phyloP scores from a whole-genome alignment of 1,140 invertebrate species.

The Eulimnadia texana region DNA sequence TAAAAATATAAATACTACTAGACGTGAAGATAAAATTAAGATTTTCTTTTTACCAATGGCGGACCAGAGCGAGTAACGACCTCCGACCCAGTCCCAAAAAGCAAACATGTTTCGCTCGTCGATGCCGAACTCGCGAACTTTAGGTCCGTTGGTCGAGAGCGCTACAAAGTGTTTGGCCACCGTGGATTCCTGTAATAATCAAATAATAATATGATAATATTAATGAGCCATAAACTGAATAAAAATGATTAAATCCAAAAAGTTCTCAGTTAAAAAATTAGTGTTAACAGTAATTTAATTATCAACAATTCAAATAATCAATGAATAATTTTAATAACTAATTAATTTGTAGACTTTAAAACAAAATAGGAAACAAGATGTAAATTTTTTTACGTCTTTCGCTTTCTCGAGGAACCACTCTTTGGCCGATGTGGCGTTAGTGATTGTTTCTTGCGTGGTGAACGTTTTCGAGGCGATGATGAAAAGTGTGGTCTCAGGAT shows the following conservation, averaged over 20 bases:
- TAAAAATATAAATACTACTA: too few species aligned
- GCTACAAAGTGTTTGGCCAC: constrained; percentile 98
- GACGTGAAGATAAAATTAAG: background rate
- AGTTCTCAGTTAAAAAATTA: too few species aligned
- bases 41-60: constrained; percentile 58
- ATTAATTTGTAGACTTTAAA: background rate
- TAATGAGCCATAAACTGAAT: too few species aligned
- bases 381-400: constrained; percentile 81
- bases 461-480: constrained; percentile 99
- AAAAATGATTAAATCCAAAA: too few species aligned
- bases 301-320: too few species aligned
- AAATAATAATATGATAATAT: background rate
- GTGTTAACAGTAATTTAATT: too few species aligned
- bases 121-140: constrained; percentile 94
- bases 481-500: constrained; percentile 88
- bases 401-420: constrained; percentile 76
- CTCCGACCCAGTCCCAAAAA: constrained; percentile 99
- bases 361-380: constrained; percentile 16
- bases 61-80: constrained; percentile 94
- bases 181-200: constrained; percentile 42
- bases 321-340: background rate
- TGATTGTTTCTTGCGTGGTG: constrained; percentile 98
- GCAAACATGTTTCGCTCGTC: constrained; percentile 96
- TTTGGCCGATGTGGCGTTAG: constrained; percentile 94
- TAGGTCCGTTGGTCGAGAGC: constrained; percentile 82